Evolutionary conservation across 2,888 invertebrate genomes (phyloP).

Genomic region (Leucophenga maculata): DNA sequence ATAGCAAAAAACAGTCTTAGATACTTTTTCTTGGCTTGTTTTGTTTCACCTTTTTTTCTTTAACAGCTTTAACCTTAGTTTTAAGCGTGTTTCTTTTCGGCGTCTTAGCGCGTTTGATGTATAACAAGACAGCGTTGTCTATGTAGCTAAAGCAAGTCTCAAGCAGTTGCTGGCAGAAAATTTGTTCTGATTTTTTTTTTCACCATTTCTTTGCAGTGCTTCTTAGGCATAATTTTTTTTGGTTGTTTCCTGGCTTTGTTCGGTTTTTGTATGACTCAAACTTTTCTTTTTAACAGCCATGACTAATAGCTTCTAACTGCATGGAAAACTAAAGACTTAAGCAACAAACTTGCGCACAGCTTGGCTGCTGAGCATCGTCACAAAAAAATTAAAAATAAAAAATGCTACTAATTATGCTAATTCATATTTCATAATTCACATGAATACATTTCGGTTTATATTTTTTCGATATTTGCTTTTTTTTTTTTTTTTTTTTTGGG

Average conservation of each 20-base stretch:
- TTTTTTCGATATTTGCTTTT: no score
- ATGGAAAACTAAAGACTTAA: not conserved
- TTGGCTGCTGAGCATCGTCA: no score
- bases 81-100: not conserved
- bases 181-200: not conserved
- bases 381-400: no score
- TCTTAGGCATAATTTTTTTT: not conserved
- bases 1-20: not conserved
- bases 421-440: no score
- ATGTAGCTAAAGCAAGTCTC: not conserved
- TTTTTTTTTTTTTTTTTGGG: no score
- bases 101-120: not conserved
- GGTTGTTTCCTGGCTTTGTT: not conserved
- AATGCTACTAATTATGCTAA: no score
- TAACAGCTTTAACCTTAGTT: slow-evolving; percentile 5
- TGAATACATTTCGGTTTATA: no score
- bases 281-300: not conserved
- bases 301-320: not conserved
- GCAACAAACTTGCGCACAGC: not conserved
- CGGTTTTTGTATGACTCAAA: not conserved
- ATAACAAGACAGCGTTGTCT: not conserved
- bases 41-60: slow-evolving; percentile 10
- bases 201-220: not conserved
- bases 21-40: slow-evolving; percentile 19
- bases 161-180: no score